Percentiles rank a stretch among this genome's conserved stretches.
Conservation (phyloP, 2,797 vertebrate genomes). For the Lemur catta region DNA sequence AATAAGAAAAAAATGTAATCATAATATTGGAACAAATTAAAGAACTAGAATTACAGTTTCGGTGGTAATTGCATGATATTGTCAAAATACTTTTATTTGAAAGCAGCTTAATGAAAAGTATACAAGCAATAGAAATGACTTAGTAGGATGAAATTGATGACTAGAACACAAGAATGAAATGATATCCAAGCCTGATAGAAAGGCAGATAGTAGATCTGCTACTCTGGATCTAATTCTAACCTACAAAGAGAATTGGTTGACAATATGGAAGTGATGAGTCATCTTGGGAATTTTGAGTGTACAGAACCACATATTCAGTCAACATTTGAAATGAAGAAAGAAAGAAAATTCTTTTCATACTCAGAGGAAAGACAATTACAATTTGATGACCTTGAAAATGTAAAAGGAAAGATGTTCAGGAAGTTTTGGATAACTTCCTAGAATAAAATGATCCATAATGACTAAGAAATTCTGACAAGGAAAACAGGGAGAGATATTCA, state of each 20-base stretch:
- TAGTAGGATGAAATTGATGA: neutral
- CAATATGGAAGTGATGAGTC: neutral
- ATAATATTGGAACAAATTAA: constrained; percentile 38
- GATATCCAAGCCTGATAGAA: neutral
- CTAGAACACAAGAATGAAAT: neutral
- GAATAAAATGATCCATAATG: neutral
- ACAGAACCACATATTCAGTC: neutral
- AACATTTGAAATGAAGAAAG: neutral
- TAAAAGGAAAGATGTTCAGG: constrained; percentile 5
- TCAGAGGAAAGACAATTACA: neutral
- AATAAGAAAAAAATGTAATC: constrained; percentile 34
- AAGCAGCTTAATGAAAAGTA: constrained; percentile 32
- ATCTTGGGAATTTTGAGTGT: neutral
- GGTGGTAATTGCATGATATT: constrained; percentile 33
- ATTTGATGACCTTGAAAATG: constrained; percentile 9
- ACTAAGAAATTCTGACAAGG: neutral
- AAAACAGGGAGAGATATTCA: neutral
- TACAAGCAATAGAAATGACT: neutral
- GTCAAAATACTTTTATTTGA: constrained; percentile 51
- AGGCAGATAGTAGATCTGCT: neutral
- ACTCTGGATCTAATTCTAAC: neutral
- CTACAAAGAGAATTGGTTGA: neutral
- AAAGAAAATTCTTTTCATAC: neutral
- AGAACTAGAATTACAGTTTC: constrained; percentile 41
- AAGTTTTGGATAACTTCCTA: constrained; percentile 11